phyloP scores from a whole-genome alignment of 2,797 vertebrate species.

The Paramormyrops hopkinsi region DNA sequence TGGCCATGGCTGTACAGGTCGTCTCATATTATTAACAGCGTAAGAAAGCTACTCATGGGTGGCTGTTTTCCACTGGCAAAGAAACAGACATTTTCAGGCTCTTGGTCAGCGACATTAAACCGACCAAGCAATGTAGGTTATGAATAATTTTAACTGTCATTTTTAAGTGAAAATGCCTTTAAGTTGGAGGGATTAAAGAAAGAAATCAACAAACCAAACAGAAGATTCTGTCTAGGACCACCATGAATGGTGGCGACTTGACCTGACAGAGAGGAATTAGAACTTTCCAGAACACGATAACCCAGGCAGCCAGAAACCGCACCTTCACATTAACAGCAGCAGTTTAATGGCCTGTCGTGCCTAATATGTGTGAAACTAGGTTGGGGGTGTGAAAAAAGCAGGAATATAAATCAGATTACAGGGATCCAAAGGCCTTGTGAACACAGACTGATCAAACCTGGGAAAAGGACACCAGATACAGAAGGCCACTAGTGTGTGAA shows the following conservation, averaged over 20 bases:
- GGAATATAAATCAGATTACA: not conserved
- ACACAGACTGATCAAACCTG: not conserved
- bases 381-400: not conserved
- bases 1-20: not conserved
- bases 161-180: not conserved
- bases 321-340: not conserved
- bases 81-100: not conserved
- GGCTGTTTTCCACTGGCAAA: slow-evolving; percentile 7
- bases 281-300: not conserved
- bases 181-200: not conserved
- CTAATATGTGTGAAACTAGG: not conserved
- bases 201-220: not conserved
- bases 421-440: not conserved
- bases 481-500: not conserved
- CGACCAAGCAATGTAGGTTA: not conserved
- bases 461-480: not conserved
- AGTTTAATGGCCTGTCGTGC: not conserved
- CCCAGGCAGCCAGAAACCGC: not conserved
- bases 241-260: not conserved
- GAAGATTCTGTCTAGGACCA: not conserved
- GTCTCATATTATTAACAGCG: not conserved
- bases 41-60: not conserved
- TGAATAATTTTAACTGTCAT: not conserved
- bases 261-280: not conserved
- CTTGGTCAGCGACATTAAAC: not conserved